These are phyloP conservation scores for Drosophila lowei DNA, from an alignment of 1,140 invertebrate genomes.

Conservation along the genomic window DNA sequence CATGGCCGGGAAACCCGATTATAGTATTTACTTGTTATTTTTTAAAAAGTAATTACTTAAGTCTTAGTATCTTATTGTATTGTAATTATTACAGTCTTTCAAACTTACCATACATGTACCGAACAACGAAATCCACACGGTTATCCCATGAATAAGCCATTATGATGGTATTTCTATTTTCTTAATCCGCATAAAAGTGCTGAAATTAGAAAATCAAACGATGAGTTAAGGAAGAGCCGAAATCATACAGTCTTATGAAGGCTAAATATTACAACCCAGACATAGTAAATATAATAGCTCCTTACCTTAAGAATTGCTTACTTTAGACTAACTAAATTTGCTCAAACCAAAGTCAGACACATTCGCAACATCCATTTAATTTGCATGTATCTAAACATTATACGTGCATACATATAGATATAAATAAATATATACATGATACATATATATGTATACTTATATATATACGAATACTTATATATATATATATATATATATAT, in stretches of 20 bases:
- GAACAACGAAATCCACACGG: slow-evolving; percentile 90
- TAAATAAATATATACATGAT: slow-evolving; percentile 29
- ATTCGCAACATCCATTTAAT: slow-evolving; percentile 71
- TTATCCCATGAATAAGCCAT: slow-evolving; percentile 90
- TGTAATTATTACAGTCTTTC: neutral
- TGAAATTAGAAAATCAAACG: slow-evolving; percentile 28
- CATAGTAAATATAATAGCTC: slow-evolving; percentile 21
- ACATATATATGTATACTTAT: slow-evolving; percentile 10
- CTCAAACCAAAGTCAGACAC: slow-evolving; percentile 40
- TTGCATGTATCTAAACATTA: slow-evolving; percentile 69
- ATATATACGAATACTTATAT: slow-evolving; percentile 17
- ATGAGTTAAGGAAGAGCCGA: neutral
- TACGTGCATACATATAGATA: slow-evolving; percentile 26
- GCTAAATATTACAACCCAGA: too few relatives aligned
- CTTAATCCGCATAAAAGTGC: slow-evolving; percentile 53
- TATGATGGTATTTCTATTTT: slow-evolving; percentile 24
- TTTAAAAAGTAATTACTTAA: too few relatives aligned
- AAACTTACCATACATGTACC: slow-evolving; percentile 90
- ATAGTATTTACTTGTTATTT: too few relatives aligned
- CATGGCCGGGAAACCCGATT: too few relatives aligned
- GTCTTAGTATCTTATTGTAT: too few relatives aligned
- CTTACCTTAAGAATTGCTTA: slow-evolving; percentile 70
- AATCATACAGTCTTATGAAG: too few relatives aligned
- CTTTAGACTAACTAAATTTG: slow-evolving; percentile 73
- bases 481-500: slow-evolving; percentile 26